Evolutionary conservation across 2,797 vertebrate genomes (phyloP), one percentile per base, ranked within the genome.

Genomic region (Picus viridis): DNA sequence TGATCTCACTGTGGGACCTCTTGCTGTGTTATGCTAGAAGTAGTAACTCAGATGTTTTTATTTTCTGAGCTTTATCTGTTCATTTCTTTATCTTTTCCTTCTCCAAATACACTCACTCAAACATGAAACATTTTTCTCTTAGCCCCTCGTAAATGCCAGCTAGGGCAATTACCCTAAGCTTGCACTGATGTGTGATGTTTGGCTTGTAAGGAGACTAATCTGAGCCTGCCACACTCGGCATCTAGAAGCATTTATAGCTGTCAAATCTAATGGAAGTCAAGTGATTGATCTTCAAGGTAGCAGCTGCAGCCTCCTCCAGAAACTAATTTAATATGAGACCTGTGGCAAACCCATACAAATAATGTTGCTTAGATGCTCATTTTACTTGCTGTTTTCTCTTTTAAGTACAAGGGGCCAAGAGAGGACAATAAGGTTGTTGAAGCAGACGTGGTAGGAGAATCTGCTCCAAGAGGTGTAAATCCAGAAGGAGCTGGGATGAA

Each of bases 231-330:
- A 86, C 62, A 57, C n/a, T 68, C 32, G 64, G 34, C 34, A 70
- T 59, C 78, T 78, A 75, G 71, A 81, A 92, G 56, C 41, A 89
- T 71, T 89, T 75, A 86, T 49, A 86, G 68, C 57, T 89, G 76
- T 86, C 86, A 95, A 91, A 87, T 77, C 64, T 71, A 93, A 91
- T 83, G 49, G 43, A 93, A 94, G 36, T 56, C 57, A 75, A 85
- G 27, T 73, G 86, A 86, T 24, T 79, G 84, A 94, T 94, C 67
- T 92, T 56, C 39, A 36, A 58, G 71, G 74, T 64, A 88, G 71
- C 79, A 94, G 88, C 76, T 92, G 94, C 81, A 83, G 34, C 81
- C 65, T 89, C 53, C 63, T 78, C 54, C 71, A 83, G 78, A 86
- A 93, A 81, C 59, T 76, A 68, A 86, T 84, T 88, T 86, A 90